These are phyloP conservation scores for Laothoe populi DNA, from an alignment of 2,888 invertebrate genomes.

Conservation along the genomic window DNA sequence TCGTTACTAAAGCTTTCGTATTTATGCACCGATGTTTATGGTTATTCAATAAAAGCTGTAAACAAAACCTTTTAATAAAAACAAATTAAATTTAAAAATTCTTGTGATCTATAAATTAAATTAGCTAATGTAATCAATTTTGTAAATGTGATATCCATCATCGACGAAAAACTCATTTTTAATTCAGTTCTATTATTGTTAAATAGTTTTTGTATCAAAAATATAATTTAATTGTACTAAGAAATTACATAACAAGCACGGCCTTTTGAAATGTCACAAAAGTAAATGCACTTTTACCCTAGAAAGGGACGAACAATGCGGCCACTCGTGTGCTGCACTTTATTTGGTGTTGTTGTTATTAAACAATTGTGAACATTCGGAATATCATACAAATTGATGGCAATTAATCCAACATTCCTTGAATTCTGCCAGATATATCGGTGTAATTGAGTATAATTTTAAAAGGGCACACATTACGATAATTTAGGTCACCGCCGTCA, in stretches of 20 bases:
- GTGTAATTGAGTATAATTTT: not conserved
- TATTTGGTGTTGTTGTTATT: not conserved
- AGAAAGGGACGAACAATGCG: slow-evolving; percentile 23
- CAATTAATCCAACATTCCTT: slow-evolving; percentile 12
- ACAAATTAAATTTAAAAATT: no score
- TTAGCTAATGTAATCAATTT: no score
- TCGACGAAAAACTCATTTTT: no score
- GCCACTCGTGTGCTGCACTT: slow-evolving; percentile 25
- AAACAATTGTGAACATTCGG: not conserved
- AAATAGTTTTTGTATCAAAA: not conserved
- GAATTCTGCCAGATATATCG: not conserved
- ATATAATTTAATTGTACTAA: slow-evolving; percentile 2
- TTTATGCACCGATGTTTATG: no score
- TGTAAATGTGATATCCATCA: no score
- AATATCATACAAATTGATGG: not conserved
- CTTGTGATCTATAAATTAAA: no score
- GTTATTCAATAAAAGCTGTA: no score
- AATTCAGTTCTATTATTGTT: not conserved
- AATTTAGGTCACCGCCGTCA: not conserved
- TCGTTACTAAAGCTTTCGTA: no score
- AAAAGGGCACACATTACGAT: not conserved
- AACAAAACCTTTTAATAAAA: no score
- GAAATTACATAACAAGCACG: not conserved
- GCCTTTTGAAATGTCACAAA: slow-evolving; percentile 31
- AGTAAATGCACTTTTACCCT: slow-evolving; percentile 24